These are phyloP conservation scores for Armadillidium nasatum DNA, from an alignment of 1,140 invertebrate species.

Conservation along the genomic window DNA sequence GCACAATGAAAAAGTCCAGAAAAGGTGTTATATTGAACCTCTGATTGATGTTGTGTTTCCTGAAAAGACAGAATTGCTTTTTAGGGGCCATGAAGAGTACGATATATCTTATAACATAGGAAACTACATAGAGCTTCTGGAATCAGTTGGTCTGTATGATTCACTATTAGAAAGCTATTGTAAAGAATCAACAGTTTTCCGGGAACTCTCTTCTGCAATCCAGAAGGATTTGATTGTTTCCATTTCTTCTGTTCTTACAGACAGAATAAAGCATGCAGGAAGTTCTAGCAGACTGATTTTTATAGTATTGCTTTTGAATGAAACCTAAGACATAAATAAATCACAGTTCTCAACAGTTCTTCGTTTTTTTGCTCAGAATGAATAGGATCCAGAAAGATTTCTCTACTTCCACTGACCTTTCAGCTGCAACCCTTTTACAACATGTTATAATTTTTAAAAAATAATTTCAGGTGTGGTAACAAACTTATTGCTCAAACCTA, in stretches of 20 bases:
- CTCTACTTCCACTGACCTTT: too few species aligned
- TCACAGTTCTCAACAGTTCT: conserved; percentile 32
- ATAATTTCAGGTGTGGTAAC: too few species aligned
- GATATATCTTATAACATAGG: conserved; percentile 17
- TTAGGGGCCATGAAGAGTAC: too few species aligned
- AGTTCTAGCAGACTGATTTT: conserved; percentile 27
- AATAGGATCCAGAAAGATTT: too few species aligned
- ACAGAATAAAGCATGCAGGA: conserved; percentile 21
- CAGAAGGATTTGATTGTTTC: conserved; percentile 40
- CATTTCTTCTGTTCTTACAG: conserved; percentile 7
- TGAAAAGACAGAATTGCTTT: not conserved
- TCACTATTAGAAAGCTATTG: conserved; percentile 24
- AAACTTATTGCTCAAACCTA: too few species aligned
- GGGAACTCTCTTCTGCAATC: conserved; percentile 18
- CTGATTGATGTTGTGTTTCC: not conserved
- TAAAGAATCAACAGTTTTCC: conserved; percentile 21
- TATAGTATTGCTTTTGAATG: conserved; percentile 28
- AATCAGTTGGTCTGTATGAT: conserved; percentile 7
- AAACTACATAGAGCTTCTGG: conserved; percentile 27
- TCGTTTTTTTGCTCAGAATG: too few species aligned
- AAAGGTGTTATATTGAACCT: not conserved
- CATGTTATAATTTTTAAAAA: too few species aligned
- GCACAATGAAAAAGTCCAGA: not conserved
- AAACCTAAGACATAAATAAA: conserved; percentile 30
- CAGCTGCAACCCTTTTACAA: too few species aligned